Conservation (phyloP, 2,888 invertebrate species). For the Chrysotoxum bicinctum region DNA sequence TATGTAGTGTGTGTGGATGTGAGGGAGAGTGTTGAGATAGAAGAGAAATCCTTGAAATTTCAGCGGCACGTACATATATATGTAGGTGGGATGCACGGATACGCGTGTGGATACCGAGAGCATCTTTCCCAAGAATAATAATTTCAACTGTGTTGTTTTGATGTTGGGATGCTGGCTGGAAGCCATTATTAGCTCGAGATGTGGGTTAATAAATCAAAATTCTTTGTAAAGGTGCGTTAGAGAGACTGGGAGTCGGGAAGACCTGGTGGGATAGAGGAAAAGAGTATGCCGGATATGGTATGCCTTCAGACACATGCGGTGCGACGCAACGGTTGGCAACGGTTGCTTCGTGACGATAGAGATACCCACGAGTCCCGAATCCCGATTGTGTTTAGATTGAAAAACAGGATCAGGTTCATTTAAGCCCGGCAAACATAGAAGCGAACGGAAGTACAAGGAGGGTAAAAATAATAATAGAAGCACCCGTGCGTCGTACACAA, state of each 20-base stretch:
- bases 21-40: background rate
- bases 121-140: slow-evolving; percentile 34
- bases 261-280: background rate
- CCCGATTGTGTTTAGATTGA: slow-evolving; percentile 53
- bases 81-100: background rate
- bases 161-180: slow-evolving; percentile 34
- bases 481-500: background rate
- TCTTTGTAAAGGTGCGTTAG: slow-evolving; percentile 55
- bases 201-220: slow-evolving; percentile 70
- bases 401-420: slow-evolving; percentile 65
- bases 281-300: background rate
- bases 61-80: slow-evolving; percentile 1
- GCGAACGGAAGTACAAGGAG: slow-evolving; percentile 23
- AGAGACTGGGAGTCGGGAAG: background rate
- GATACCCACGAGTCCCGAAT: slow-evolving; percentile 12
- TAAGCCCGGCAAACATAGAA: background rate
- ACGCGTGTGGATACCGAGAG: slow-evolving; percentile 17
- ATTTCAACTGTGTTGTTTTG: slow-evolving; percentile 15
- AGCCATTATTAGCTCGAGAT: slow-evolving; percentile 66
- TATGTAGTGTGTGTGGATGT: background rate
- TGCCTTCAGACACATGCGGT: slow-evolving; percentile 40
- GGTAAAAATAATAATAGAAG: slow-evolving; percentile 48
- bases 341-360: slow-evolving; percentile 22
- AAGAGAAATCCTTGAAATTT: slow-evolving; percentile 21
- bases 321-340: background rate